Evolutionary conservation across 1,140 invertebrate genomes (phyloP).

Genomic region (Tetragnatha versicolor): DNA sequence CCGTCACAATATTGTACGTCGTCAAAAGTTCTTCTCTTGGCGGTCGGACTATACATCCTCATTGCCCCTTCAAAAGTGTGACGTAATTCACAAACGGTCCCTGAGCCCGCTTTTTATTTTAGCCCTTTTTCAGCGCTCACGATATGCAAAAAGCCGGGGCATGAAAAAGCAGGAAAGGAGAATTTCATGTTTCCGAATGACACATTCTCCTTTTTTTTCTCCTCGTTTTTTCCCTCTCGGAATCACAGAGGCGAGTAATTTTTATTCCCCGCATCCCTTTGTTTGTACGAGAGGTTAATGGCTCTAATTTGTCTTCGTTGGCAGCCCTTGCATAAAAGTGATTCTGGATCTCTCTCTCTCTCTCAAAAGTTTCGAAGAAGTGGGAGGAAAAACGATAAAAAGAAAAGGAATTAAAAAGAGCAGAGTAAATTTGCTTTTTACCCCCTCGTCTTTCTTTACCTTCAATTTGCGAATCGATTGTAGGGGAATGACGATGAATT

Average conservation of each 20-base stretch:
- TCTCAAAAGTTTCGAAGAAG: neutral
- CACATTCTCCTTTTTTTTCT: neutral
- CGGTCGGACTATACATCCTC: too few relatives aligned
- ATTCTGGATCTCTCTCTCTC: slow-evolving; percentile 16
- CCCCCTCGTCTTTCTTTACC: neutral
- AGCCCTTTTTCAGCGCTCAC: too few relatives aligned
- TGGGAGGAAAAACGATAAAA: neutral
- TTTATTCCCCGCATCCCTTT: slow-evolving; percentile 5
- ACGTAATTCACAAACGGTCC: too few relatives aligned
- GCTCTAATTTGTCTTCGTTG: slow-evolving; percentile 24
- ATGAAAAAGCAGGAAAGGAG: too few relatives aligned
- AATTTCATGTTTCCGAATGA: slow-evolving; percentile 8
- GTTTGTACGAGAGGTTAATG: slow-evolving; percentile 26
- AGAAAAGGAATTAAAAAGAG: neutral
- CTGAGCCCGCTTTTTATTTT: too few relatives aligned
- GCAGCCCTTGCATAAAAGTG: slow-evolving; percentile 34
- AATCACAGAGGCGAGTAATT: neutral
- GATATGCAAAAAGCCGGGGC: too few relatives aligned
- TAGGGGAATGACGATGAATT: slow-evolving; percentile 22
- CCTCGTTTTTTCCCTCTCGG: neutral
- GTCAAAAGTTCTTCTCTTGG: too few relatives aligned
- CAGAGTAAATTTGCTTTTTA: neutral
- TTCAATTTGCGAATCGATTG: slow-evolving; percentile 24
- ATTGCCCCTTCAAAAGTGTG: too few relatives aligned
- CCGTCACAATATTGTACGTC: too few relatives aligned